Conservation (phyloP, 1,140 invertebrate genomes). For the Drosophila virilis region DNA sequence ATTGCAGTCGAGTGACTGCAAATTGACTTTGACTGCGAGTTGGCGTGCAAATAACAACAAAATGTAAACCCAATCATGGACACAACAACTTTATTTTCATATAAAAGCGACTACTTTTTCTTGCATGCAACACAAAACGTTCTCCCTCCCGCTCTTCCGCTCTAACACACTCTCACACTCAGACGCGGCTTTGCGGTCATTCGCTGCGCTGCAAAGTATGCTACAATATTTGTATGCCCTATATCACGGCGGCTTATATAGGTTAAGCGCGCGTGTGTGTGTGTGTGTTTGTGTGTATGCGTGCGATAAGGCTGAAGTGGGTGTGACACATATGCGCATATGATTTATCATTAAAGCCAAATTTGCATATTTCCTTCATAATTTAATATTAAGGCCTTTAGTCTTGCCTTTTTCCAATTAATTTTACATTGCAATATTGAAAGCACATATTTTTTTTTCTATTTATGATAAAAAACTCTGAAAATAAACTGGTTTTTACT, state of each 20-base stretch:
- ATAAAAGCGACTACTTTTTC: constrained; percentile 2
- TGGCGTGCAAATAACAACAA: constrained; percentile 50
- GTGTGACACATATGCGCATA: constrained; percentile 10
- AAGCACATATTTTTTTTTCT: no score
- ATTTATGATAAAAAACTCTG: no score
- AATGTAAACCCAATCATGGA: constrained; percentile 44
- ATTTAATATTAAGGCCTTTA: background rate
- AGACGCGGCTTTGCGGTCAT: constrained; percentile 4
- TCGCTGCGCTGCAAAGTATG: constrained; percentile 39
- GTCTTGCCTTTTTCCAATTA: no score
- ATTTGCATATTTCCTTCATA: constrained; percentile 4
- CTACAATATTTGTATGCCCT: constrained; percentile 20
- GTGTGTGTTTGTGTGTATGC: constrained; percentile 7
- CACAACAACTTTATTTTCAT: constrained; percentile 49
- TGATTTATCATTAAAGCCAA: constrained; percentile 11
- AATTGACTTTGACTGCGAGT: constrained; percentile 52
- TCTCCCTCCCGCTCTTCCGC: background rate
- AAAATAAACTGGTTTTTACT: no score
- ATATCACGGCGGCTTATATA: constrained; percentile 13
- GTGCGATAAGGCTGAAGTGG: constrained; percentile 7
- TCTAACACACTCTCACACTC: background rate
- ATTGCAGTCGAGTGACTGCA: constrained; percentile 42
- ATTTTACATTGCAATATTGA: background rate
- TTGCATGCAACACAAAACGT: background rate
- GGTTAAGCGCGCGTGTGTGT: background rate